A percentile compares a stretch with the other conserved stretches of the same genome.
Conservation (phyloP, 2,113 vertebrate species). For the Chionodraco myersi region DNA sequence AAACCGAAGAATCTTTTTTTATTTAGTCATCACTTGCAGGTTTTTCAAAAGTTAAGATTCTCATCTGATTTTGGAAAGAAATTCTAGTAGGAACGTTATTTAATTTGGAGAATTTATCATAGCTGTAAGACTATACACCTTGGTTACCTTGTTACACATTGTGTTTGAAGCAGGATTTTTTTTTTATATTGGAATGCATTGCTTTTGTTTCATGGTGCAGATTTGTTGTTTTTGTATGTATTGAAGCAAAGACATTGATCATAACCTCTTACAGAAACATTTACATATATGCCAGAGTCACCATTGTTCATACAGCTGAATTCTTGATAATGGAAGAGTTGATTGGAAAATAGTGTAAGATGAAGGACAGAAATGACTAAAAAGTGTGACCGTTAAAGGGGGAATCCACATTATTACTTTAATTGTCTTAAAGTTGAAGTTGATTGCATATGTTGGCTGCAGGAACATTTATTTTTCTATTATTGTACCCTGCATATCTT, state of each 20-base stretch:
- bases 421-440: not conserved
- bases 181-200: not conserved
- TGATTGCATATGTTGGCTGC: not conserved
- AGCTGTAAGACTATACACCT: not conserved
- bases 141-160: not conserved
- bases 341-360: too few relatives aligned
- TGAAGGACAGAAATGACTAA: too few relatives aligned
- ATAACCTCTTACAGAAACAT: not conserved
- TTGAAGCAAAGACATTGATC: not conserved
- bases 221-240: not conserved
- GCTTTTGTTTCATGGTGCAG: not conserved
- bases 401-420: too few relatives aligned
- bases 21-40: not conserved
- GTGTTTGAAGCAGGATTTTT: not conserved
- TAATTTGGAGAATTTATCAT: not conserved
- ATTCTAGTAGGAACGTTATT: not conserved
- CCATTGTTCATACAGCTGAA: too few relatives aligned
- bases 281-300: too few relatives aligned
- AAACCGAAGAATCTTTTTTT: not conserved
- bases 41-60: not conserved
- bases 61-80: conserved; percentile 5
- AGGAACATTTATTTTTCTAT: not conserved
- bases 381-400: too few relatives aligned
- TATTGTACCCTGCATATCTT: not conserved
- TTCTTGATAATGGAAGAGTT: too few relatives aligned